phyloP scores from a whole-genome alignment of 2,797 vertebrate genomes.

The Nyctalus aviator region DNA sequence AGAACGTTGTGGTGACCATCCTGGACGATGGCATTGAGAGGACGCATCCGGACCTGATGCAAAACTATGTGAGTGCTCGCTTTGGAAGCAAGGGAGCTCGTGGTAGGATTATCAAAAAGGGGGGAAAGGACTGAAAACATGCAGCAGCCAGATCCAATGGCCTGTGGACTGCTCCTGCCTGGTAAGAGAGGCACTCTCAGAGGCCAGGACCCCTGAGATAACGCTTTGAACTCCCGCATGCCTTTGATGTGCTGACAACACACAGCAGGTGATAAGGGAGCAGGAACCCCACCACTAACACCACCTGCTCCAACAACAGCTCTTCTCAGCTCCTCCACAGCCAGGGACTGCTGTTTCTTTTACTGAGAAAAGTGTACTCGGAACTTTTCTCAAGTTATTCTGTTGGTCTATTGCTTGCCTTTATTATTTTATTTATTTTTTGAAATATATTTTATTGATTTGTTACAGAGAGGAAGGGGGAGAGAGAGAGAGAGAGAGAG shows the following conservation, averaged over 20 bases:
- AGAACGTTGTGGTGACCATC: conserved; percentile 96
- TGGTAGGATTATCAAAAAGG: background rate
- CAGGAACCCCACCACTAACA: background rate
- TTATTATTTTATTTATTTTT: background rate
- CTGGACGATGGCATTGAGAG: conserved; percentile 96
- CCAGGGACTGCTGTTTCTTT: background rate
- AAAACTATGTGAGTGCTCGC: conserved; percentile 95
- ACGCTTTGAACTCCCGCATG: background rate
- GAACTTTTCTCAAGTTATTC: background rate
- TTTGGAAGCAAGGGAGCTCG: conserved; percentile 14
- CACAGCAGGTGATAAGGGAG: background rate
- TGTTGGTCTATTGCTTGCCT: background rate
- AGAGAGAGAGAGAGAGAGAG: too few relatives aligned
- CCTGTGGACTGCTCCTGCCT: background rate
- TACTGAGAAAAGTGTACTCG: background rate
- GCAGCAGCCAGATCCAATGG: too few relatives aligned
- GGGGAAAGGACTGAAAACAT: background rate
- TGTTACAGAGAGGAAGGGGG: too few relatives aligned
- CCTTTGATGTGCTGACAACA: background rate
- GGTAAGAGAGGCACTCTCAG: background rate
- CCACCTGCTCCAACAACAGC: background rate
- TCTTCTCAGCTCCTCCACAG: background rate
- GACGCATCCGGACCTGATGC: conserved; percentile 95
- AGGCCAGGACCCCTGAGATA: background rate
- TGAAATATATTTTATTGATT: too few relatives aligned